phyloP scores from a whole-genome alignment of 2,888 invertebrate species.

The Seira sanloemensis region DNA sequence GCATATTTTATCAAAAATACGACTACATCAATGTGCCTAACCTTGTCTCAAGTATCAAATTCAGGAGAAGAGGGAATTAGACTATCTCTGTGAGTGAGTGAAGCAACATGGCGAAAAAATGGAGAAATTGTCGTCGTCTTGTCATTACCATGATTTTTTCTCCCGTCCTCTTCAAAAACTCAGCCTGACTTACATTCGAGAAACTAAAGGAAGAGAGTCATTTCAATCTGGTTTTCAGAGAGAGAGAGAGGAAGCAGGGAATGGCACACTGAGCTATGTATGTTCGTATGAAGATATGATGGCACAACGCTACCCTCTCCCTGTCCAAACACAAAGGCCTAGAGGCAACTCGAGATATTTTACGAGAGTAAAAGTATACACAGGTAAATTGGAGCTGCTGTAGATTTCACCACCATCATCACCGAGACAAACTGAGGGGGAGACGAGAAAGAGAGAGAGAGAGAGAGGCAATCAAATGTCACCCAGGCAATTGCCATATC shows the following conservation, averaged over 20 bases:
- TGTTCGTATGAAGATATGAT: no score
- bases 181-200: background rate
- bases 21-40: no score
- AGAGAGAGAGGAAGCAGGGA: no score
- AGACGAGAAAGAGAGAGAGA: background rate
- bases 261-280: no score
- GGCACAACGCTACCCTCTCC: no score
- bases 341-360: conserved; percentile 38
- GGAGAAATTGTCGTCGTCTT: background rate
- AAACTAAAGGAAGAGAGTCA: no score
- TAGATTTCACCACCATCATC: conserved; percentile 31
- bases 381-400: conserved; percentile 66
- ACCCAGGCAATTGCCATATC: conserved; percentile 52
- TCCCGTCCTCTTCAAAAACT: background rate
- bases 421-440: background rate
- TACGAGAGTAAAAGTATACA: conserved; percentile 55
- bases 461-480: conserved; percentile 70
- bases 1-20: no score
- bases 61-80: background rate
- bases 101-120: background rate
- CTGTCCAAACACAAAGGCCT: conserved; percentile 33
- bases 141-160: background rate
- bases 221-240: no score
- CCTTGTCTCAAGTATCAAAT: conserved; percentile 20
- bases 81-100: background rate